Percentiles rank a stretch among this genome's conserved stretches.
These are phyloP conservation scores for Stenchaetothrips biformis DNA, from an alignment of 2,888 invertebrate species.

Conservation along the genomic window DNA sequence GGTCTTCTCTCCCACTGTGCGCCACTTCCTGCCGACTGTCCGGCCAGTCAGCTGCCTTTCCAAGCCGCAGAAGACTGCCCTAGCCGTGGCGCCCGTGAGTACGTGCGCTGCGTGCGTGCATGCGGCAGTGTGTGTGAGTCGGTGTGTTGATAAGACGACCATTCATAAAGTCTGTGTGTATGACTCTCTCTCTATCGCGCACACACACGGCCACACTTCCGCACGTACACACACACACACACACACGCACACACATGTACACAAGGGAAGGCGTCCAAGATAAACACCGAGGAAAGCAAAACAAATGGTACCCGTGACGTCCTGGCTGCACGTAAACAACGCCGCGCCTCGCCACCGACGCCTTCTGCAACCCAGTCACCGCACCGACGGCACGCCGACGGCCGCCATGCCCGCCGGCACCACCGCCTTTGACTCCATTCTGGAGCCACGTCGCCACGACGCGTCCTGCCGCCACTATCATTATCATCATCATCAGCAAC, in stretches of 20 bases:
- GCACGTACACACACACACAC: background rate
- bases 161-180: background rate
- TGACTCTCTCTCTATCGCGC: background rate
- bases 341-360: background rate
- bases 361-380: background rate
- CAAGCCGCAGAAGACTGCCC: too few relatives aligned
- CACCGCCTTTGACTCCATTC: too few relatives aligned
- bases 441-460: too few relatives aligned
- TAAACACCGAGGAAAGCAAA: conserved; percentile 9
- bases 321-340: too few relatives aligned
- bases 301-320: conserved; percentile 13
- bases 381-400: too few relatives aligned
- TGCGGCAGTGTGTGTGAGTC: background rate
- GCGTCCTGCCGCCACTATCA: too few relatives aligned
- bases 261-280: background rate
- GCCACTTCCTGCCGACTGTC: too few relatives aligned
- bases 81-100: background rate
- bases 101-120: background rate
- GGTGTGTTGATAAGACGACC: background rate
- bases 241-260: background rate
- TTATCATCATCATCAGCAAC: too few relatives aligned
- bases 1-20: too few relatives aligned
- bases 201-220: background rate
- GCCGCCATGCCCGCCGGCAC: too few relatives aligned
- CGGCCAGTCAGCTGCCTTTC: too few relatives aligned